Conservation (phyloP, 2,113 vertebrate species). For the Damaliscus lunatus region DNA sequence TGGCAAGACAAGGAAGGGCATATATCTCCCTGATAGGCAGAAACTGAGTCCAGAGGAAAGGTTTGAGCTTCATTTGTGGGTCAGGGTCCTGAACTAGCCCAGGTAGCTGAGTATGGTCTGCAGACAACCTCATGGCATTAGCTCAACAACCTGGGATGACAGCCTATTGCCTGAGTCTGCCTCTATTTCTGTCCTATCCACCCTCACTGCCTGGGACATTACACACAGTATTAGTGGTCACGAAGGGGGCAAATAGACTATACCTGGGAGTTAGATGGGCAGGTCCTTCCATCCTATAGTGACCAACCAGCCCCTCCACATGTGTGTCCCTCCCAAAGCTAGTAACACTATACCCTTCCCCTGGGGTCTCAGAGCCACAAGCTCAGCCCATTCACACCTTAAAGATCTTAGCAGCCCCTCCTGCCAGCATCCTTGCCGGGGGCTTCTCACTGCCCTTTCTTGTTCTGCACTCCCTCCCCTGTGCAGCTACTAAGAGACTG, state of each 20-base stretch:
- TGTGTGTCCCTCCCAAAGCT: neutral
- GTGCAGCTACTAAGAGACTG: neutral
- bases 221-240: neutral
- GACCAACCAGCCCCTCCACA: neutral
- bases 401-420: neutral
- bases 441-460: slow-evolving; percentile 14
- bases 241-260: neutral
- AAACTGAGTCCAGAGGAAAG: neutral
- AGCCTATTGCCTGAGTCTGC: neutral
- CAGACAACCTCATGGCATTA: neutral
- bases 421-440: neutral
- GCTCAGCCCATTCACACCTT: neutral
- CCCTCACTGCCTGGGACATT: neutral
- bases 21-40: neutral
- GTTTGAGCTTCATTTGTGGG: neutral
- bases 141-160: neutral
- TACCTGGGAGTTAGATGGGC: neutral
- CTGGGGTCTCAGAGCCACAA: neutral
- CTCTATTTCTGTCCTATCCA: neutral
- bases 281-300: neutral
- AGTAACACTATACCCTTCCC: neutral
- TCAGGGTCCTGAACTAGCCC: neutral
- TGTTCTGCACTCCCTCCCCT: neutral
- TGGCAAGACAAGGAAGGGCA: neutral
- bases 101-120: neutral